Base-by-base conservation (phyloP, 2,888 invertebrate species). In the Acanthosoma haemorrhoidale region DNA sequence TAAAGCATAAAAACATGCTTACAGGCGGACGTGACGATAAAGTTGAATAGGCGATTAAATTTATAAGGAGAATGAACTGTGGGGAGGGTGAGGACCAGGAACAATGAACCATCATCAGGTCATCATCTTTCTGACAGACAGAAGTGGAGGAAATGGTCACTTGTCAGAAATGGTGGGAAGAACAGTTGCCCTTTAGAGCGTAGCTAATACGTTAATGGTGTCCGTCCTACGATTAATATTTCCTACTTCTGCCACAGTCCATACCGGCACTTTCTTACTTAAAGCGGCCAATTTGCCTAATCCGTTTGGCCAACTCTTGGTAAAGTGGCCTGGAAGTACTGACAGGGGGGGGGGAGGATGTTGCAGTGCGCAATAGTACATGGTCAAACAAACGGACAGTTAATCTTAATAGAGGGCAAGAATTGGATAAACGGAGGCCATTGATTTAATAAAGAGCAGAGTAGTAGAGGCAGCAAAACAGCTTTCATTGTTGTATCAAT, bases 151-250 rank as follows among this genome's bases (percentile, higher is more conserved):
- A 64, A 64, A 29, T 25, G 41, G 64, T 64, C 64, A 64, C 64
- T 64, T 64, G 64, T 38, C 36, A 39, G 41, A 64, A 43, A 64
- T 64, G 39, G 43, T 64, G 64, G 39, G 64, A 64, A 43, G 41
- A 43, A 41, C 39, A 43, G 41, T 31, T 16, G 39, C 32, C 43
- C 29, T 39, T 31, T 43, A 16, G 32, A 64, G 64, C 64, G 41
- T 64, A 39, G 64, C 64, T 64, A 64, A 64, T 64, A 64, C 41
- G 31, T 64, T 29, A 43, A 43, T 25, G 29, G 39, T 29, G 15
- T 29, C 3, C 25, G n/a, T n/a, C n/a, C 3, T 38, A 43, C 25
- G 18, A 64, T 64, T 43, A 64, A 32, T 16, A 43, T 64, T 64
- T 64, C 64, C 64, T 64, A 6, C 29, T 64, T 15, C 32, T 21